phyloP scores from a whole-genome alignment of 2,113 vertebrate genomes.

The Boulengeromyrus knoepffleri region DNA sequence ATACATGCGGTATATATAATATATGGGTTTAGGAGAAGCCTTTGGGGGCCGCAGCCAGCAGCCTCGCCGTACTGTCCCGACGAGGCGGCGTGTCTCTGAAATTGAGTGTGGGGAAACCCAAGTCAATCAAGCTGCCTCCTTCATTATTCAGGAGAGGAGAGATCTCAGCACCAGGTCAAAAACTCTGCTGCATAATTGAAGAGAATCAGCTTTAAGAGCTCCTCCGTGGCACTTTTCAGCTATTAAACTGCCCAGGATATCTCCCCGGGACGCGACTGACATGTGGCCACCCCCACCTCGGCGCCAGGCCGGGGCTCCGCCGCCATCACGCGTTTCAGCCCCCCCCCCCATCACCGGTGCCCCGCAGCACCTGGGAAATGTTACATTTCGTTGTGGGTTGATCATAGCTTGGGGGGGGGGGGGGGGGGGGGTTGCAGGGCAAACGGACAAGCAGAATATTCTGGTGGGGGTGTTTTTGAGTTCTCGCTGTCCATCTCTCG shows the following conservation, averaged over 20 bases:
- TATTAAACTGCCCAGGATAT: slow-evolving; percentile 32
- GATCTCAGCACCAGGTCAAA: slow-evolving; percentile 46
- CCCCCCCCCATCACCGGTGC: not conserved
- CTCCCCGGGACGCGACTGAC: slow-evolving; percentile 3
- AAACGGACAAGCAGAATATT: too few relatives aligned
- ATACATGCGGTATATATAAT: not conserved
- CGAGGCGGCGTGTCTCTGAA: not conserved
- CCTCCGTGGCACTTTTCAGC: slow-evolving; percentile 40
- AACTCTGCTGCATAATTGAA: slow-evolving; percentile 50
- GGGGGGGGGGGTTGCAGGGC: too few relatives aligned
- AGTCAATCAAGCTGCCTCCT: slow-evolving; percentile 43
- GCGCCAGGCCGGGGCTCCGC: not conserved
- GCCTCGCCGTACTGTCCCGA: not conserved
- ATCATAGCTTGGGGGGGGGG: not conserved
- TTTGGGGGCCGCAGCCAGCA: not conserved
- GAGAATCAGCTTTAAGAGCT: slow-evolving; percentile 37
- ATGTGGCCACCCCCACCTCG: not conserved
- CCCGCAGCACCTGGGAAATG: not conserved
- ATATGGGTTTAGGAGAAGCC: not conserved
- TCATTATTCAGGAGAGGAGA: slow-evolving; percentile 44
- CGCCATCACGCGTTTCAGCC: not conserved
- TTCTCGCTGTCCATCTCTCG: too few relatives aligned
- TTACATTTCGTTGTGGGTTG: not conserved
- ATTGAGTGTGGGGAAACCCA: slow-evolving; percentile 30
- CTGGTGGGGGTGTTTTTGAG: too few relatives aligned